Percentiles rank a stretch among this genome's conserved stretches.
Evolutionary conservation across 2,888 invertebrate genomes (phyloP).

Genomic region (Barypeithes pellucidus): DNA sequence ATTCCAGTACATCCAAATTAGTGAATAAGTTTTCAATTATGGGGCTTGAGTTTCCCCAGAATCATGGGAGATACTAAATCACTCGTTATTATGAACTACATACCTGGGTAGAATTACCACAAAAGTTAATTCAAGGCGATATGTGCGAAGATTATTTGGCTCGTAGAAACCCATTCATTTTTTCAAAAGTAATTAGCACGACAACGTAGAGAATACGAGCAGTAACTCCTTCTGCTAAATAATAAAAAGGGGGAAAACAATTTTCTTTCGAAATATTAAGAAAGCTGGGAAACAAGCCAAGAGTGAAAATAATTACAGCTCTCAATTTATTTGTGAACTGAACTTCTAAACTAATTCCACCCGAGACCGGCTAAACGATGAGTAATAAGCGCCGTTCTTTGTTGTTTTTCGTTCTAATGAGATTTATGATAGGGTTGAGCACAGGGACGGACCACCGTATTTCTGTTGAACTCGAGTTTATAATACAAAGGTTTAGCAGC

Average conservation of each 20-base stretch:
- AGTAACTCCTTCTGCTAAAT: constrained; percentile 19
- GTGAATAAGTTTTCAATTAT: too few species aligned
- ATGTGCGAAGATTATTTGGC: too few species aligned
- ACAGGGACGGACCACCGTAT: constrained; percentile 20
- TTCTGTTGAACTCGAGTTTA: too few species aligned
- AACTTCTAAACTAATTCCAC: constrained; percentile 64
- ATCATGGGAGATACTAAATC: too few species aligned
- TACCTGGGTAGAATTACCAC: too few species aligned
- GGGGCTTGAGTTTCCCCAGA: too few species aligned
- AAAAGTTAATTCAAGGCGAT: too few species aligned
- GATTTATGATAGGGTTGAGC: constrained; percentile 44
- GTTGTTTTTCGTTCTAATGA: constrained; percentile 58
- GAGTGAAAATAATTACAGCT: constrained; percentile 64
- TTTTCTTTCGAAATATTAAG: constrained; percentile 49
- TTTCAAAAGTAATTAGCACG: constrained; percentile 19
- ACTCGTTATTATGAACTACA: too few species aligned
- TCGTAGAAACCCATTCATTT: too few species aligned
- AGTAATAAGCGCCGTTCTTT: constrained; percentile 63
- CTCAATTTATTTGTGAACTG: constrained; percentile 62
- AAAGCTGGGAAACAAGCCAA: constrained; percentile 46
- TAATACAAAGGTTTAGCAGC: too few species aligned
- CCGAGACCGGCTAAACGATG: constrained; percentile 59
- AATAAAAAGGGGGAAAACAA: constrained; percentile 45
- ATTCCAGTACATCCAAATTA: too few species aligned
- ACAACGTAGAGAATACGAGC: not conserved